Evolutionary conservation across 2,888 invertebrate genomes (phyloP), one percentile per base, ranked within the genome.

Genomic region (Ochropleura plecta): DNA sequence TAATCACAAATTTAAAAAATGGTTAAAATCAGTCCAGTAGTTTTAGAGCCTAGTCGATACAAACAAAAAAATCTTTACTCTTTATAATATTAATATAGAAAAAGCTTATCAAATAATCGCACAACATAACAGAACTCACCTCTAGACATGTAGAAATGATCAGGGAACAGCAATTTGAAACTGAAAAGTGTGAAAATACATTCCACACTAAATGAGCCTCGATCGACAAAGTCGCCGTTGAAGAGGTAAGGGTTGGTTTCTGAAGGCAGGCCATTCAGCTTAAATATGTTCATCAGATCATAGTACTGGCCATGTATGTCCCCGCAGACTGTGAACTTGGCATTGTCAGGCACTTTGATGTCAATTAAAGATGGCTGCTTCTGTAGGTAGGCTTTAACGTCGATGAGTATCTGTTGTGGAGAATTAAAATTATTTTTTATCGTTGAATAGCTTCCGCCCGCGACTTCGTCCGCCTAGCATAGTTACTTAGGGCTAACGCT

Each of bases 291-390:
- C 97, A 99, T 97, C 79, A 99, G 97, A 96, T 99, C 99, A 93
- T 99, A 99, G 97, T 98, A 99, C 95, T 99, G 99, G 72, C 99
- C 99, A 93, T 99, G 99, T 86, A 99, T 99, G 94, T 99, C 99
- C 16, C 99, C 99, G 94, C 99, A 99, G 69, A 99, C 98, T 60
- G 99, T 99, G 94, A 99, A 99, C 95, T 99, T 99, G 79, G 97
- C 97, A 51, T 98, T 97, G 90, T 98, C 98, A 5, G 98, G 98
- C 85, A 99, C 98, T 81, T 97, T 97, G 73, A 99, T 98, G 92
- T 99, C 98, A 4, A 99, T 97, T 85, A 99, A 96, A 14, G 99
- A 98, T 44, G 99, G 98, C 91, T 98, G 98, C 71, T 97, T 97
- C 96, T 98, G 98, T 89, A 99, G 98, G 93, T 98, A 98, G 18